Base-by-base conservation (phyloP, 2,888 invertebrate species). In the Polietes domitor region DNA sequence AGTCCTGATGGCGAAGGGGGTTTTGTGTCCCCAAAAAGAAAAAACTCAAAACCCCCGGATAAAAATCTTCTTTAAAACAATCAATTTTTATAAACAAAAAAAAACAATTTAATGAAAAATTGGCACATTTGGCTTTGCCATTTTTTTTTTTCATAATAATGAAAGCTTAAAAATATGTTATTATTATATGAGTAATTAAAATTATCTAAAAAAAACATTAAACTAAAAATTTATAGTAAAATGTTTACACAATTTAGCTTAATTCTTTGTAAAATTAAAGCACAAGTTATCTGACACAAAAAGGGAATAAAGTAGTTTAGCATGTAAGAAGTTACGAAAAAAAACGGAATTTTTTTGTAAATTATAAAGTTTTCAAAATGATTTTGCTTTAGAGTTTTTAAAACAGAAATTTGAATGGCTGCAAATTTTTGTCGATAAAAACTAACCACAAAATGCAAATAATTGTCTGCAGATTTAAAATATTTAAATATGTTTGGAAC, bases 361-460 rank as follows among this genome's bases (percentile, higher is more conserved):
- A 55, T 17, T 37, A 70, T 26, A 12, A 32, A 75, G 53, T 41
- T 26, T n/a, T 26, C 43, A 47, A 50, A 77, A 71, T n/a, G 26
- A 28, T 61, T 55, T 28, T 28, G 10, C 21, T 79, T 76, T 65
- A 37, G 10, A 80, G 81, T 86, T 76, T 77, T 85, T 77, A 19
- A 70, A 90, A 89, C 89, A 90, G 88, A 83, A 86, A 88, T 90
- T 92, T 92, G 92, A 92, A 92, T 92, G 92, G 92, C 92, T 92
- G 92, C 92, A 92, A 92, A 90, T 90, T 89, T 87, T 85, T 84
- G 73, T 47, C 65, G 1, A 21, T 10, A 47, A 74, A 85, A 76
- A 74, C 76, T n/a, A 41, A 47, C 19, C 55, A 12, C 72, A 32
- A 58, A 24, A 7, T 12, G 17, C 65, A 65, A 17, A 70, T 41